Percentiles rank a stretch among this genome's conserved stretches.
These are phyloP conservation scores for Notodonta ziczac DNA, from an alignment of 2,888 invertebrate genomes.

Conservation along the genomic window DNA sequence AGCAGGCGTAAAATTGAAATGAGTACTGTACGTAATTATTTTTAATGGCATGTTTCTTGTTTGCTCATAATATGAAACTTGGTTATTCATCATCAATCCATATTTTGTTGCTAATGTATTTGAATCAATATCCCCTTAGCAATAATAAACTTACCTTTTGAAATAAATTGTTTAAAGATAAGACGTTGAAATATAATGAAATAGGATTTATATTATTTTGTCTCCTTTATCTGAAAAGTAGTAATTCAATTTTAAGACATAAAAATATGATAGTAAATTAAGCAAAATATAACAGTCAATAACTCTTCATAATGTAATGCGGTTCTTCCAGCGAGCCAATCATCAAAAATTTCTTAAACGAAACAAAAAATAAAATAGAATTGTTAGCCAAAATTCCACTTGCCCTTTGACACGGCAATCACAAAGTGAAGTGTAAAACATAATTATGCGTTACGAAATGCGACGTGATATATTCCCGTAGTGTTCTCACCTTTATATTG, in stretches of 20 bases:
- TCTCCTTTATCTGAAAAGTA: too few relatives aligned
- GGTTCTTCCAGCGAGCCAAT: background rate
- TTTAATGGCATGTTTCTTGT: background rate
- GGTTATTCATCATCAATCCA: background rate
- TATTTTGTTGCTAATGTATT: background rate
- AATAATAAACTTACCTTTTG: too few relatives aligned
- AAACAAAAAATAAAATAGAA: background rate
- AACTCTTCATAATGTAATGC: background rate
- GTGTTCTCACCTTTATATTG: constrained; percentile 42
- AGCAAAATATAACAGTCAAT: too few relatives aligned
- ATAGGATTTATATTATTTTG: too few relatives aligned
- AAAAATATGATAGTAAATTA: too few relatives aligned
- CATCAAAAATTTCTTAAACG: background rate
- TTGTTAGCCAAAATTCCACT: constrained; percentile 7
- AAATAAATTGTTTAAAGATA: too few relatives aligned
- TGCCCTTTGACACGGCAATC: constrained; percentile 24
- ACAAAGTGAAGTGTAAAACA: constrained; percentile 12
- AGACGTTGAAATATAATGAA: too few relatives aligned
- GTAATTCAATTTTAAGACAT: too few relatives aligned
- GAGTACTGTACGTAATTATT: background rate
- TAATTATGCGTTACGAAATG: constrained; percentile 28
- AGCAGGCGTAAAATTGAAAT: constrained; percentile 1
- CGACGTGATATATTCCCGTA: constrained; percentile 20
- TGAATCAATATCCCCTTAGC: too few relatives aligned
- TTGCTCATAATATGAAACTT: background rate